phyloP scores from a whole-genome alignment of 2,113 vertebrate genomes.

The Hippotragus niger region DNA sequence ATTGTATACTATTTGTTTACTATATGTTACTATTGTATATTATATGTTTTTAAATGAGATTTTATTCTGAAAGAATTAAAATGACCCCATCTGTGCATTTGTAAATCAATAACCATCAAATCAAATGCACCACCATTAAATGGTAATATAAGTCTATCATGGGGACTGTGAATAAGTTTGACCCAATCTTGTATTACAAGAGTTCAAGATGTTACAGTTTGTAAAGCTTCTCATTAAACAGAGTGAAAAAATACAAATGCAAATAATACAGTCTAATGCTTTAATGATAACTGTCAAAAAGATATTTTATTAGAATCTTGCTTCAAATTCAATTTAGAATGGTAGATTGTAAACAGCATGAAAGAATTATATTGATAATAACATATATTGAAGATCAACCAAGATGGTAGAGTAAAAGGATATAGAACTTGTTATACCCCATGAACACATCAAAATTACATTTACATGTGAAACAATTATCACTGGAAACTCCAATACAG shows the following conservation, averaged over 20 bases:
- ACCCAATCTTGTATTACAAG: background rate
- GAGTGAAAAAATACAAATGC: background rate
- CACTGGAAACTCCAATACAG: background rate
- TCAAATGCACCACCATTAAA: background rate
- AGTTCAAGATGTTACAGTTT: background rate
- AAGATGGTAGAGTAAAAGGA: background rate
- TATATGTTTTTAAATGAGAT: background rate
- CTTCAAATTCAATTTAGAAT: background rate
- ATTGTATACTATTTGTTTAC: background rate
- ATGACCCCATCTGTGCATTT: background rate
- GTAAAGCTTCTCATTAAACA: background rate
- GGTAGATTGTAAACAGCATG: background rate
- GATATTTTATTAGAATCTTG: background rate
- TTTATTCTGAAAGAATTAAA: background rate
- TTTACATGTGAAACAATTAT: background rate
- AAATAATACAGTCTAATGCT: background rate
- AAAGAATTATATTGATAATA: background rate
- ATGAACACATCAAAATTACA: background rate
- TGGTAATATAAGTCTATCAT: background rate
- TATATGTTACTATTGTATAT: too few relatives aligned
- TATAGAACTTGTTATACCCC: too few relatives aligned
- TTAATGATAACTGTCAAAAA: background rate
- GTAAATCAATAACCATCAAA: background rate
- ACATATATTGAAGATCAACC: background rate
- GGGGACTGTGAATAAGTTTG: slow-evolving; percentile 7